Conservation (phyloP, 2,888 invertebrate genomes). For the Drosophila histrio region DNA sequence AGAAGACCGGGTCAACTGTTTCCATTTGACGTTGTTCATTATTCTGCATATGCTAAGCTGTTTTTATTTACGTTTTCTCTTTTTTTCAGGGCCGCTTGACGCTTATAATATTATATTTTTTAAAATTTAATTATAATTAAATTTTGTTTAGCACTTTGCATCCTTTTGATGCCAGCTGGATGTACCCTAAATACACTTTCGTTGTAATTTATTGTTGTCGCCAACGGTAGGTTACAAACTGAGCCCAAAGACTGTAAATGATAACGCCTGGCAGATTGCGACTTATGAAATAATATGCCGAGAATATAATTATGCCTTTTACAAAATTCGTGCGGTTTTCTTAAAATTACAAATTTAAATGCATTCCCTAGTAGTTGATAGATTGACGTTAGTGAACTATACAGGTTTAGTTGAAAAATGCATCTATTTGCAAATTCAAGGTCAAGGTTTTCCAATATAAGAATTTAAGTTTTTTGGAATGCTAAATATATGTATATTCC, state of each 20-base stretch:
- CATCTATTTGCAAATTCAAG: too few relatives aligned
- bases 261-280: conserved; percentile 3
- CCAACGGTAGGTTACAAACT: neutral
- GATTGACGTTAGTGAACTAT: neutral
- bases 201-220: conserved; percentile 24
- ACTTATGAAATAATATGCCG: conserved; percentile 21
- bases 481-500: too few relatives aligned
- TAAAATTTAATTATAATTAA: conserved; percentile 25
- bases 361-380: neutral
- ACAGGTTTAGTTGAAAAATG: neutral
- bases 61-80: conserved; percentile 22
- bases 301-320: conserved; percentile 28
- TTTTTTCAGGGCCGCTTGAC: neutral
- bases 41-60: conserved; percentile 50
- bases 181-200: conserved; percentile 9
- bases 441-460: too few relatives aligned
- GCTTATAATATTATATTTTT: conserved; percentile 19
- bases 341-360: neutral
- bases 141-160: conserved; percentile 17
- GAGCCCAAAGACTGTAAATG: conserved; percentile 14
- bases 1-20: conserved; percentile 46
- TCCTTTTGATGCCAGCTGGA: conserved; percentile 19
- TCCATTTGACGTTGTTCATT: conserved; percentile 24
- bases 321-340: neutral
- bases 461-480: too few relatives aligned